Evolutionary conservation across 1,140 invertebrate genomes (phyloP).

Genomic region (Caenorhabditis elegans): DNA sequence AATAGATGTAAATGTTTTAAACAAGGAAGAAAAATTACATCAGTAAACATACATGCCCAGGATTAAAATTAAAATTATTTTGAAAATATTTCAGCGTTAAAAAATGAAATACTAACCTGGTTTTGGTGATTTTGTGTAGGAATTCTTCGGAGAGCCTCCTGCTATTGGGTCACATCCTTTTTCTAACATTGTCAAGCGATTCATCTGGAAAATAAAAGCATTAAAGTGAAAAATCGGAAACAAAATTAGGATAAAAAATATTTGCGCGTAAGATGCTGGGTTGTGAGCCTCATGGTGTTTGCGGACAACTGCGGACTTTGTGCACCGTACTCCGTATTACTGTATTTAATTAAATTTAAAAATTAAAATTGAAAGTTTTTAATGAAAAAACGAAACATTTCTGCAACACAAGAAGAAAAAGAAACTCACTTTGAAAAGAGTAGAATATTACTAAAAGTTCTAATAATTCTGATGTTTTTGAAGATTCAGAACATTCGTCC

Average conservation of each 20-base stretch:
- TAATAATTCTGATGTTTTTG: not conserved
- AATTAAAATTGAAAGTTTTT: too few relatives aligned
- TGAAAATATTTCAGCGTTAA: not conserved
- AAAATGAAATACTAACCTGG: not conserved
- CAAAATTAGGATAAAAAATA: not conserved
- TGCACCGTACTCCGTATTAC: too few relatives aligned
- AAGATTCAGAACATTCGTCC: not conserved
- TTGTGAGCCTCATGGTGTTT: not conserved
- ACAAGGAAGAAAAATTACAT: not conserved
- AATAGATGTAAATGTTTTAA: not conserved
- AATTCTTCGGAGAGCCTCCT: not conserved
- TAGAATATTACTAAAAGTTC: not conserved
- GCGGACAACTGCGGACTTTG: too few relatives aligned
- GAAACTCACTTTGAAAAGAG: not conserved
- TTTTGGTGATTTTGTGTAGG: constrained; percentile 10
- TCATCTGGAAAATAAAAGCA: not conserved
- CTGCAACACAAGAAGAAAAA: not conserved
- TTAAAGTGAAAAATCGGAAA: too few relatives aligned
- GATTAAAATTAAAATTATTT: too few relatives aligned
- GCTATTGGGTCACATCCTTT: not conserved
- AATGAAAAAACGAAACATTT: too few relatives aligned
- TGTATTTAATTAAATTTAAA: too few relatives aligned
- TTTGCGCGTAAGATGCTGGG: not conserved
- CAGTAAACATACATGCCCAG: too few relatives aligned
- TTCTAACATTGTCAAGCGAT: not conserved